Conservation (phyloP, 2,113 vertebrate genomes). For the Silurus asotus region DNA sequence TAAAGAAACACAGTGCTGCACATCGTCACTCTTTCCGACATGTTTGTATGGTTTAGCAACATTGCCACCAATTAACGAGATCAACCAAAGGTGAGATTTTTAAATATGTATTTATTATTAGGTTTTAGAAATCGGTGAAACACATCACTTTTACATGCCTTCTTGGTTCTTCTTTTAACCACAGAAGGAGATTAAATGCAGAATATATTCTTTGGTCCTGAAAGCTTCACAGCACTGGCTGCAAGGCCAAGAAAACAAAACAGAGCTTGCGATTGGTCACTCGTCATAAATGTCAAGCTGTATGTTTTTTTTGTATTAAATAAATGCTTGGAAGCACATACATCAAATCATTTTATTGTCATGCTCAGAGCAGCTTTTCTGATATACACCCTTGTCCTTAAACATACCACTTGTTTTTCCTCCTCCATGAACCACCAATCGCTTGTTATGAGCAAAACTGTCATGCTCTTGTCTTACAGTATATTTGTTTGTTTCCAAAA, state of each 20-base stretch:
- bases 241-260: background rate
- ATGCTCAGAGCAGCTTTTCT: constrained; percentile 47
- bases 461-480: constrained; percentile 29
- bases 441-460: constrained; percentile 39
- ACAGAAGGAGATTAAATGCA: background rate
- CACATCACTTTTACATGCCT: background rate
- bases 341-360: constrained; percentile 32
- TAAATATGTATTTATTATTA: background rate
- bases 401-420: constrained; percentile 6
- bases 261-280: background rate
- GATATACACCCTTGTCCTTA: constrained; percentile 28
- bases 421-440: constrained; percentile 4
- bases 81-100: background rate
- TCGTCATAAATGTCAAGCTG: constrained; percentile 23
- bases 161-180: background rate
- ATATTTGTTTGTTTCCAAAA: constrained; percentile 50
- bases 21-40: background rate
- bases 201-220: background rate
- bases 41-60: background rate
- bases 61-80: background rate
- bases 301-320: background rate
- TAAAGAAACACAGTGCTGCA: background rate
- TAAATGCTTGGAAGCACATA: constrained; percentile 8
- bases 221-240: background rate
- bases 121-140: background rate